phyloP scores from a whole-genome alignment of 2,888 invertebrate species.

The Agrotis clavis region DNA sequence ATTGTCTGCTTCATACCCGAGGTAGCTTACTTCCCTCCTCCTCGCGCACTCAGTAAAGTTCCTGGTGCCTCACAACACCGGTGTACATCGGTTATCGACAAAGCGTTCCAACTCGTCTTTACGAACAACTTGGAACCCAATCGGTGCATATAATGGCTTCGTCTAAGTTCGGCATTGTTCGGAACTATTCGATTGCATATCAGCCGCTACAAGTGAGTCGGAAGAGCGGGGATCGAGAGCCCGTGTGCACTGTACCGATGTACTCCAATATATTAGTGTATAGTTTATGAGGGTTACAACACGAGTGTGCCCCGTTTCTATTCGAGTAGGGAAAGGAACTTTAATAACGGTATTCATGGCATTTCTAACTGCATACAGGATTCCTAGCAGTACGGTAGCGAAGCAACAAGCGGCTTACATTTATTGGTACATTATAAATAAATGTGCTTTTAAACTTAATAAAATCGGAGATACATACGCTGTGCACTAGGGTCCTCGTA shows the following conservation, averaged over 20 bases:
- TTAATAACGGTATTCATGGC: not conserved
- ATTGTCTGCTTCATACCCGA: slow-evolving; percentile 3
- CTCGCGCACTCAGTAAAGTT: not conserved
- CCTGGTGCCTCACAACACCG: slow-evolving; percentile 17
- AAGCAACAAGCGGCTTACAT: not conserved
- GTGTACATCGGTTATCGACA: slow-evolving; percentile 47
- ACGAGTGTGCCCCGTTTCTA: not conserved
- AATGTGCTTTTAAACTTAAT: no score
- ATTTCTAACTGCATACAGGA: not conserved
- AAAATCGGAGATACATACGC: not conserved
- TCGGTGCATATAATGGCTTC: slow-evolving; percentile 52
- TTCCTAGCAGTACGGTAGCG: not conserved
- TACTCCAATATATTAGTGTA: slow-evolving; percentile 12
- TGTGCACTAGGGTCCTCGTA: not conserved
- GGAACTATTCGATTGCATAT: slow-evolving; percentile 57
- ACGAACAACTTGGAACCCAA: slow-evolving; percentile 45
- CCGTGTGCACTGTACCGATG: slow-evolving; percentile 13
- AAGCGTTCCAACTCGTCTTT: slow-evolving; percentile 54
- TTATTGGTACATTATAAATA: no score
- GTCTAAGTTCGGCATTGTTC: slow-evolving; percentile 53
- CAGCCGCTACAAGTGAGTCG: slow-evolving; percentile 33
- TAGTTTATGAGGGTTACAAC: slow-evolving; percentile 9
- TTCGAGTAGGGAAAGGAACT: not conserved
- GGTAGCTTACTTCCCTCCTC: not conserved
- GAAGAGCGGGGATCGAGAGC: slow-evolving; percentile 33